Evolutionary conservation across 2,797 vertebrate species (phyloP).

Genomic region (Agapornis canus): DNA sequence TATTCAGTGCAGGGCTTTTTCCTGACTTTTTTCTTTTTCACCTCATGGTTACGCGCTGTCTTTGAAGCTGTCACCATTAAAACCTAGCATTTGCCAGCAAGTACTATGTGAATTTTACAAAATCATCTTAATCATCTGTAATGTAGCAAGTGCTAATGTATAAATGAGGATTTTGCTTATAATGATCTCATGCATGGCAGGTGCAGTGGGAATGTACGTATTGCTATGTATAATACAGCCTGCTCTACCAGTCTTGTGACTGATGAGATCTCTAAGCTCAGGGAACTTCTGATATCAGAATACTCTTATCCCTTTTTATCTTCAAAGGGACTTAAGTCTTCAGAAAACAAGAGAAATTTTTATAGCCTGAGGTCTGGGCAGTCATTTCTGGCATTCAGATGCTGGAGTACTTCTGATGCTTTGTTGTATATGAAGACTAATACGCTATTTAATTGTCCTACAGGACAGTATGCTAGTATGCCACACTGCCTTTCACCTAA

Average conservation of each 20-base stretch:
- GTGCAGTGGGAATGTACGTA: neutral
- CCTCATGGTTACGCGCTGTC: neutral
- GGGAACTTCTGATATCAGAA: neutral
- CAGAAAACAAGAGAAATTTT: neutral
- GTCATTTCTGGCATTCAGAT: neutral
- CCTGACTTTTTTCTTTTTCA: neutral
- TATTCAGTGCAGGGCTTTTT: neutral
- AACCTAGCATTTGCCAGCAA: neutral
- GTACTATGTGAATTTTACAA: neutral
- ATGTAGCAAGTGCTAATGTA: neutral
- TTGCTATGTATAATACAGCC: neutral
- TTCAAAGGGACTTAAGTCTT: neutral
- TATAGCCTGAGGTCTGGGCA: neutral
- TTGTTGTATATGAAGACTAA: neutral
- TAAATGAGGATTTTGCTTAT: neutral
- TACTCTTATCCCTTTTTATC: neutral
- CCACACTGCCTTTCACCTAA: neutral
- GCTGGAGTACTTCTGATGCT: neutral
- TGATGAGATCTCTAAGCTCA: neutral
- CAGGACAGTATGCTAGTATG: neutral
- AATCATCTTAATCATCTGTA: neutral
- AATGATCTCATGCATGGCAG: neutral
- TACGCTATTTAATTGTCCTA: neutral
- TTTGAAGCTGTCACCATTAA: neutral
- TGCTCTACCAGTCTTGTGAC: neutral